Evolutionary conservation across 1,140 invertebrate species (phyloP).

Genomic region (Sycobia sp.): DNA sequence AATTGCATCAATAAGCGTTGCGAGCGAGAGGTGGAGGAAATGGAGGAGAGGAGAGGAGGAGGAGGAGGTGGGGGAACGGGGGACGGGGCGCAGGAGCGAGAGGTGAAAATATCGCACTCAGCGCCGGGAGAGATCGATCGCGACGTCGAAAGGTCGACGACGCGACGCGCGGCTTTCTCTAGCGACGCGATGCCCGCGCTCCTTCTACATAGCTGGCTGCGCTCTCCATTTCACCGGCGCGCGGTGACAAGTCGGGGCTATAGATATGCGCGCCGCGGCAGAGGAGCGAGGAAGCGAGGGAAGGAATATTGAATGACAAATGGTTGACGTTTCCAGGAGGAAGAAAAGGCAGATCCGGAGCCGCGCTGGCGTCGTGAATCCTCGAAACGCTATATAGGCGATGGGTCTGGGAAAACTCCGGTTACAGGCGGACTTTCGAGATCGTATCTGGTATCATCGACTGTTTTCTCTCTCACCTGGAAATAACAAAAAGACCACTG

Average conservation of each 20-base stretch:
- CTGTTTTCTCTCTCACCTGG: neutral
- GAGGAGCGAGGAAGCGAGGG: neutral
- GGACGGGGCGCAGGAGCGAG: no score
- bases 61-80: no score
- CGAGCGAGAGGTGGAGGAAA: no score
- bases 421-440: no score
- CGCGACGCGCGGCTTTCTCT: no score
- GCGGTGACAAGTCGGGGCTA: no score
- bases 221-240: no score
- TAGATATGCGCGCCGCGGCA: neutral
- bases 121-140: neutral
- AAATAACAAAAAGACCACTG: slow-evolving; percentile 16
- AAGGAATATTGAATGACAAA: slow-evolving; percentile 26
- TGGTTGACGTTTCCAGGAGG: slow-evolving; percentile 6
- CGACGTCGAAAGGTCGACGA: no score
- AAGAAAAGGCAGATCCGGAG: no score
- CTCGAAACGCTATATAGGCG: neutral
- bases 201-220: no score
- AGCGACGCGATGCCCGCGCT: no score
- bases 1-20: slow-evolving; percentile 7
- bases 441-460: neutral
- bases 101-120: neutral
- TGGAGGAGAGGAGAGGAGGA: neutral
- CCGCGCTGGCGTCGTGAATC: neutral
- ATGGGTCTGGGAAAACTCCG: neutral